A percentile compares a stretch with the other conserved stretches of the same genome.
These are phyloP conservation scores for Desmodus rotundus DNA, from an alignment of 2,113 vertebrate species.

Conservation along the genomic window DNA sequence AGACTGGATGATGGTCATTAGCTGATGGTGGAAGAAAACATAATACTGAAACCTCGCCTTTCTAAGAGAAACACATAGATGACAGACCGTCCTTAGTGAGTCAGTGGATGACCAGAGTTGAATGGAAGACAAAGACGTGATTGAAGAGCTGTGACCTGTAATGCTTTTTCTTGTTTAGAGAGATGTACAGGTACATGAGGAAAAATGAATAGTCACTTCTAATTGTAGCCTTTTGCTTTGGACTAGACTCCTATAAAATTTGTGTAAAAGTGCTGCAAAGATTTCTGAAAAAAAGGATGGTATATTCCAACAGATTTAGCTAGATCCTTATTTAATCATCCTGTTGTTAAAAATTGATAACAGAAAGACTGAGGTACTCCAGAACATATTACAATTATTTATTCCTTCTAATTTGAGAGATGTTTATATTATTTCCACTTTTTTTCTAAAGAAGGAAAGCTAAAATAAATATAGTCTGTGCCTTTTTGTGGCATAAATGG, in stretches of 20 bases:
- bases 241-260: background rate
- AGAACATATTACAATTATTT: background rate
- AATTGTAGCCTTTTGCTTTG: background rate
- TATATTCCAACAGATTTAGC: background rate
- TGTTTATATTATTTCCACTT: background rate
- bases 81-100: accelerated
- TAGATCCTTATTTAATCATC: background rate
- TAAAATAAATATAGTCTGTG: background rate
- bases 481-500: background rate
- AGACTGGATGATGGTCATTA: background rate
- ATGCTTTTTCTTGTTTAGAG: background rate
- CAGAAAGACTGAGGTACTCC: background rate
- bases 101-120: background rate
- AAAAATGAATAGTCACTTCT: background rate
- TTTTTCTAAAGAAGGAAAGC: background rate
- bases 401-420: background rate
- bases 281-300: background rate
- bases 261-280: background rate
- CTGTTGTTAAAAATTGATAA: background rate
- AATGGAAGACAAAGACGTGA: background rate
- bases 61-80: background rate
- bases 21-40: background rate
- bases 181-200: background rate
- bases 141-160: background rate
- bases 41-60: background rate